These are phyloP conservation scores for Hofmannophila pseudospretella DNA, from an alignment of 2,888 invertebrate genomes.

Conservation along the genomic window DNA sequence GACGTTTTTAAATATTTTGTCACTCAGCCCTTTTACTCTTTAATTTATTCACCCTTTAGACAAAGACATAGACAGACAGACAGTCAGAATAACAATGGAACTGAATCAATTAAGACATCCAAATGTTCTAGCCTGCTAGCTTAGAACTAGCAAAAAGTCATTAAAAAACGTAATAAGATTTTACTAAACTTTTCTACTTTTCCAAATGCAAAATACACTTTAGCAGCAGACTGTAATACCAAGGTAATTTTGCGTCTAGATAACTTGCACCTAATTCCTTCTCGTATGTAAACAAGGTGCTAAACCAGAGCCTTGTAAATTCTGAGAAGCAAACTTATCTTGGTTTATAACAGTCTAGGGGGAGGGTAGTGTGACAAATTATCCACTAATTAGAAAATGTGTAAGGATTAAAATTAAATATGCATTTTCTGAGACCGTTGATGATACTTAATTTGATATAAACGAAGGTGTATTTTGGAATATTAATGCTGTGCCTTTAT, in stretches of 20 bases:
- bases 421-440: conserved; percentile 18
- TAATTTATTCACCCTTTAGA: too few relatives aligned
- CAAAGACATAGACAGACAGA: too few relatives aligned
- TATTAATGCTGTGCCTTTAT: neutral
- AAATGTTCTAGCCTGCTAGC: too few relatives aligned
- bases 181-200: neutral
- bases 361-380: conserved; percentile 25
- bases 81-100: too few relatives aligned
- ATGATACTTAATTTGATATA: conserved; percentile 15
- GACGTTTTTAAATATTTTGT: too few relatives aligned
- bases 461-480: conserved; percentile 1
- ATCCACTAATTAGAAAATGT: conserved; percentile 33
- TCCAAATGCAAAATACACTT: neutral
- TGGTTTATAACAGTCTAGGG: conserved; percentile 13
- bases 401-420: conserved; percentile 31
- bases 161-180: neutral
- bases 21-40: too few relatives aligned
- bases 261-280: neutral
- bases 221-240: neutral
- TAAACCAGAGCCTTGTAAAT: neutral
- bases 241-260: neutral
- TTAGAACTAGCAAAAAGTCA: too few relatives aligned
- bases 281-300: neutral
- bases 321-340: conserved; percentile 11
- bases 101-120: too few relatives aligned